These are phyloP conservation scores for Euglossa dilemma DNA, from an alignment of 1,140 invertebrate genomes.

Conservation along the genomic window DNA sequence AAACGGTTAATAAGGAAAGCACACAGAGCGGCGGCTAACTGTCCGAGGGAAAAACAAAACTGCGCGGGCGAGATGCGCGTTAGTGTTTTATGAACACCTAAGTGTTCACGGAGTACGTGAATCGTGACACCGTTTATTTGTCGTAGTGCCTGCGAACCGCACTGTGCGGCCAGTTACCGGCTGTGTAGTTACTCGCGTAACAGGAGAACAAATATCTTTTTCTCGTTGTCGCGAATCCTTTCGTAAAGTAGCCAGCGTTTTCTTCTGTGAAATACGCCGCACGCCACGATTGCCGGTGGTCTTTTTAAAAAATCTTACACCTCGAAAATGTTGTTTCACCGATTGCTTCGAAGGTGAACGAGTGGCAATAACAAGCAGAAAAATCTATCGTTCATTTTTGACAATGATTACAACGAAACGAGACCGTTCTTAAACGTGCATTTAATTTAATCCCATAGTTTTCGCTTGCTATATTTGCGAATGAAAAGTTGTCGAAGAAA, in stretches of 20 bases:
- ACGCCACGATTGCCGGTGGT: neutral
- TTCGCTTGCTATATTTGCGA: no score
- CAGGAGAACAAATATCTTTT: constrained; percentile 34
- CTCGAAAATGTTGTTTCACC: neutral
- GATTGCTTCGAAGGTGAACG: neutral
- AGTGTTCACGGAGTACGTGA: constrained; percentile 21
- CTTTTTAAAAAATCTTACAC: neutral
- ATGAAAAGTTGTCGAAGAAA: no score
- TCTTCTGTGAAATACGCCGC: neutral
- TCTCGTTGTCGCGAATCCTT: constrained; percentile 11
- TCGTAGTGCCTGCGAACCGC: neutral
- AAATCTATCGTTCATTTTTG: no score
- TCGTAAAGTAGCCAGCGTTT: neutral
- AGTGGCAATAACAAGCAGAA: no score
- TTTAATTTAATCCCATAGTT: no score
- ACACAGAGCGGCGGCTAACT: neutral
- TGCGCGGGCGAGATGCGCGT: neutral
- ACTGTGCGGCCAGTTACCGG: constrained; percentile 4
- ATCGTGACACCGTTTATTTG: constrained; percentile 20
- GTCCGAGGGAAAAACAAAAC: neutral
- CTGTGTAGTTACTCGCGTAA: constrained; percentile 3
- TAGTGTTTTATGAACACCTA: constrained; percentile 37
- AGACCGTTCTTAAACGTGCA: no score
- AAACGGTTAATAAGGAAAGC: neutral
- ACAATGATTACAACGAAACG: no score